Conservation (phyloP, 2,797 vertebrate species). For the Cryptoprocta ferox region DNA sequence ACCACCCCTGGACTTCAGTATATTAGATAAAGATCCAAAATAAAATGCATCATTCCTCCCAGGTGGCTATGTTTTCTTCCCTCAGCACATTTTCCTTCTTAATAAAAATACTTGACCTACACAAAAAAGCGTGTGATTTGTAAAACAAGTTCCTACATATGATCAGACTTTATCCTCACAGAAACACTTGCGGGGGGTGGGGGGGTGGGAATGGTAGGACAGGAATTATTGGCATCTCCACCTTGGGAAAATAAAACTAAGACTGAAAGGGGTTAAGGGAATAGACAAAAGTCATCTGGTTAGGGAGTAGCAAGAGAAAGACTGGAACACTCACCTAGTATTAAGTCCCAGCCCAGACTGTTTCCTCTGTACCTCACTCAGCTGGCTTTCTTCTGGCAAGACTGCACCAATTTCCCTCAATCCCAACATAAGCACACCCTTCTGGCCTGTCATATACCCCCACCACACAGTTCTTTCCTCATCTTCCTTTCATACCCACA, state of each 20-base stretch:
- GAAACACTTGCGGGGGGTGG: not conserved
- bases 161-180: not conserved
- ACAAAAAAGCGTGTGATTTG: not conserved
- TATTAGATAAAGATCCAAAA: not conserved
- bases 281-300: not conserved
- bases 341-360: not conserved
- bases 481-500: not conserved
- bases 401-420: too few relatives aligned
- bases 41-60: not conserved
- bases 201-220: not conserved
- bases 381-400: not conserved
- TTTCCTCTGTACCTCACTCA: not conserved
- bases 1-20: not conserved
- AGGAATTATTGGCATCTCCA: not conserved
- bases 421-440: not conserved
- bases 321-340: not conserved
- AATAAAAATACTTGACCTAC: not conserved
- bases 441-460: rapidly evolving
- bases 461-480: not conserved
- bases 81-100: not conserved
- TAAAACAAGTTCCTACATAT: not conserved
- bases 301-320: not conserved
- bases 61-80: not conserved
- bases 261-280: not conserved
- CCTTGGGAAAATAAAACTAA: not conserved